Base-by-base conservation (phyloP, 2,113 vertebrate species). In the Larimichthys crocea region DNA sequence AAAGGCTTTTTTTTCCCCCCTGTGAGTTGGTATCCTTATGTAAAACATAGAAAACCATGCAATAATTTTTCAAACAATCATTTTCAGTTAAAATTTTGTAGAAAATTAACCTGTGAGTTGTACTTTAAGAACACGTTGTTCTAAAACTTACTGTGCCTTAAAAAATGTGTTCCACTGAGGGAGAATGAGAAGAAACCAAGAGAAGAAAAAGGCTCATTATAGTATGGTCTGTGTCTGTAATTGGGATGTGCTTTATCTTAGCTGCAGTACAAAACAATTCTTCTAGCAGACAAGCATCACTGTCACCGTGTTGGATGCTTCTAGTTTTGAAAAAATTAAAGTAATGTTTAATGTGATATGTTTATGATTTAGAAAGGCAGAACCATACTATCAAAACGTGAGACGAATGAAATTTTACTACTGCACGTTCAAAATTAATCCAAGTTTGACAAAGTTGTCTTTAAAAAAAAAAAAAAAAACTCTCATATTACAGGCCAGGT, bases 401-500 rank as follows among this genome's bases (percentile, higher is more conserved):
- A 35, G 3, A 62, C 3, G 40, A 81, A 40, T 24, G 4, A 17
- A 40, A 61, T 29, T 72, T 11, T 26, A 19, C 4, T 29, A 65
- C 29, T 62, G 29, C 19, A 49, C 17, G 10, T 64, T 80, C 7
- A 65, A 61, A 83, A 29, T 6, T 68, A 26, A 79, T 71, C 35
- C 42, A 19, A 5, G 14, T 70, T 62, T 61, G 71, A 73, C 8
- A 26, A 80, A 66, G 24, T 42, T 64, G 48, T 50, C 3, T 52
- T 66, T 42, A 40, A 40, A 40, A 35, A 35, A 35, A 35, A 9
- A 8, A 35, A 35, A 8, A 35, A 35, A 26, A 53, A 65, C 16
- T 26, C 31, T 53, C 19, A 15, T 74, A 59, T 67, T 74, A 73
- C 31, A 66, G 52, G 53, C 42, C 67, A 76, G 69, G 76, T 66